Conservation (phyloP, 2,888 invertebrate genomes). For the Coecobrya sp. region DNA sequence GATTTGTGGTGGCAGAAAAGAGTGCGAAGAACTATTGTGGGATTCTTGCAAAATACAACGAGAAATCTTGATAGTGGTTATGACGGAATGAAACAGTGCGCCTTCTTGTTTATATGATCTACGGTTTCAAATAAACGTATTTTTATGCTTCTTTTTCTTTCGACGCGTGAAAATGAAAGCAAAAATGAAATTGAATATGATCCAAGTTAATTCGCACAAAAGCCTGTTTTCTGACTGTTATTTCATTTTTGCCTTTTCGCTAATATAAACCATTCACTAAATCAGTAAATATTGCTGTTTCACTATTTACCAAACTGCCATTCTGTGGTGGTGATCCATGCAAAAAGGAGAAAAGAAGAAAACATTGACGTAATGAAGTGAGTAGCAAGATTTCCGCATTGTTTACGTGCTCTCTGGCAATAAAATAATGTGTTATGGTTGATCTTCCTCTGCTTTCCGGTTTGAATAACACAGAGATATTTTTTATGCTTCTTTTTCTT, state of each 20-base stretch:
- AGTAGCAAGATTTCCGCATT: conserved; percentile 76
- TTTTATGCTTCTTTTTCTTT: background rate
- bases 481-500: too few species aligned
- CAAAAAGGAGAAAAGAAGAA: background rate
- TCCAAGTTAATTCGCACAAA: conserved; percentile 66
- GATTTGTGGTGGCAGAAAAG: background rate
- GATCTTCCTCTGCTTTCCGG: background rate
- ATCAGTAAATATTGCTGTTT: background rate
- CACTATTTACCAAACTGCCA: background rate
- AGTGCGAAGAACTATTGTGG: background rate
- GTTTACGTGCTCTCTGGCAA: conserved; percentile 76
- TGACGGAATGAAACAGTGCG: background rate
- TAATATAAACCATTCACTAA: background rate
- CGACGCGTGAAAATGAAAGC: conserved; percentile 1
- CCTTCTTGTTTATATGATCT: background rate
- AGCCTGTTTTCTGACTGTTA: conserved; percentile 39
- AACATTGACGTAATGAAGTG: conserved; percentile 23
- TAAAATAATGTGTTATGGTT: conserved; percentile 60
- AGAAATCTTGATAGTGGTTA: background rate
- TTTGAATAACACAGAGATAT: too few species aligned
- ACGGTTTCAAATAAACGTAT: background rate
- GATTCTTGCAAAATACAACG: conserved; percentile 14
- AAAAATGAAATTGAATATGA: conserved; percentile 56
- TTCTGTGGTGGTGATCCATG: background rate
- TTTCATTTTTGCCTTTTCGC: background rate